A percentile compares a stretch with the other conserved stretches of the same genome.
phyloP scores from a whole-genome alignment of 2,797 vertebrate genomes.

The Pantherophis vulpinus region DNA sequence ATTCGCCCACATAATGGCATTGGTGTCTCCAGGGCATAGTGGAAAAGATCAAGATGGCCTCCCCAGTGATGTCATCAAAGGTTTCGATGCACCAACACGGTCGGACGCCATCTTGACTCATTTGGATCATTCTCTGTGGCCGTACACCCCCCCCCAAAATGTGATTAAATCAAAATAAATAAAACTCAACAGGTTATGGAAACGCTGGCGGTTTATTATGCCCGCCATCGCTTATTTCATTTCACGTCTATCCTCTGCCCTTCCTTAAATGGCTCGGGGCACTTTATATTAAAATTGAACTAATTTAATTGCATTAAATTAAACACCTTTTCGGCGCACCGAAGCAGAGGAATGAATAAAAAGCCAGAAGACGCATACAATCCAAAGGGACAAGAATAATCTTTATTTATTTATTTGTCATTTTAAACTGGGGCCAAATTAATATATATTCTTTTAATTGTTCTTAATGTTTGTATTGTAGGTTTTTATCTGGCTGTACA shows the following conservation, averaged over 20 bases:
- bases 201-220: not conserved
- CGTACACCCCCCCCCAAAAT: not conserved
- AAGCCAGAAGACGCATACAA: not conserved
- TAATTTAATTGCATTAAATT: not conserved
- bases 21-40: not conserved
- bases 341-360: not conserved
- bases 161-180: not conserved
- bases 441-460: no score
- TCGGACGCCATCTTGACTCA: not conserved
- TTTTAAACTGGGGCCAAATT: no score
- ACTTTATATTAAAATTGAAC: not conserved
- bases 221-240: not conserved
- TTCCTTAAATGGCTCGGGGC: not conserved
- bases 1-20: not conserved
- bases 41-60: not conserved
- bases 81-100: fast-evolving
- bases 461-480: no score
- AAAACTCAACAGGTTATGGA: not conserved
- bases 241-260: not conserved
- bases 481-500: no score
- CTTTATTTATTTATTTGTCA: not conserved
- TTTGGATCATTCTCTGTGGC: not conserved
- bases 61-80: not conserved
- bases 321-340: not conserved
- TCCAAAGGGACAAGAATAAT: not conserved